Base-by-base conservation (phyloP, 2,797 vertebrate genomes). In the Tokudaia tokunoshimensis region DNA sequence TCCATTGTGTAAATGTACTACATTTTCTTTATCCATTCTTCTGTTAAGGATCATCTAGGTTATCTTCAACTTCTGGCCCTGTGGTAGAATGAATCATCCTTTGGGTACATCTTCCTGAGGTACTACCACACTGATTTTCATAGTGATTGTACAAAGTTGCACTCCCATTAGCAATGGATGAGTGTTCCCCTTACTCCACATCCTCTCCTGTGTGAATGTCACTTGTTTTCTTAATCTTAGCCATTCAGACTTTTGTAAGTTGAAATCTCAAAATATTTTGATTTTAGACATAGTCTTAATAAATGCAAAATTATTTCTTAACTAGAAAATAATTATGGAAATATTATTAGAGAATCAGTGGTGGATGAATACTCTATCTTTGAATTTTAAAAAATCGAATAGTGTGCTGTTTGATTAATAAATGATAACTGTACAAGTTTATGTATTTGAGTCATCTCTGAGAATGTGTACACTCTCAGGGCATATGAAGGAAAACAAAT, bases 381-480 rank as follows among this genome's bases (percentile, higher is more conserved):
- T 76, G 47, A 94, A 87, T 94, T 95, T 95, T 14, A 67, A 47
- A 94, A 96, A 97, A 93, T 44, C 47, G 72, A 37, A 72, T 74
- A 34, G 72, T 82, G 31, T 93, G 52, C 11, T 89, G 31, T 91
- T 94, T 84, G 44, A 94, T 94, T 94, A 94, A 47, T 76, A 95
- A 84, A 76, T 94, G 44, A 65, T 7, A 70, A 89, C 19, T 93
- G 57, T 12, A 41, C 52, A 96, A 61, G 19, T 86, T 41, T 78
- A 86, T 26, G 12, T 20, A 8, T 95, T 79, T 93, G 59, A 88
- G 31, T 93, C n/a, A 74, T n/a, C 47, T 78, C 95, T 84, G 65
- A 93, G 26, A 90, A 90, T 57, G 9, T 81, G 61, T 84, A 87
- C 41, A 92, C 10, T 19, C 19, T 80, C n/a, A 84, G 34, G 70